phyloP scores from a whole-genome alignment of 2,797 vertebrate genomes.

The Arnoldichthys spilopterus region DNA sequence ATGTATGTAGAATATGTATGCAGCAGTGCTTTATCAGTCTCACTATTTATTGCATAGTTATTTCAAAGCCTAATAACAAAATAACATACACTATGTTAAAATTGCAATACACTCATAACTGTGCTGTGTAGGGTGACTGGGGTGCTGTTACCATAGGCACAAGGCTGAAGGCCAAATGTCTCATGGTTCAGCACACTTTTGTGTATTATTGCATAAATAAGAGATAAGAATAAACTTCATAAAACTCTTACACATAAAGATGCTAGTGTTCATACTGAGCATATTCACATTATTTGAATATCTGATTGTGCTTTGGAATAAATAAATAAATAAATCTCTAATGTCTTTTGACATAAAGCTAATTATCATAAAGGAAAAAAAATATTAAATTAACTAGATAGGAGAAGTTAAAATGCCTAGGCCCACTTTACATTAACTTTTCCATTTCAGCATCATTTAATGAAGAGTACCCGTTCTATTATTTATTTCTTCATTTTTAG shows the following conservation, averaged over 20 bases:
- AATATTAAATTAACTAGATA: slow-evolving; percentile 32
- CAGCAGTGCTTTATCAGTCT: no score
- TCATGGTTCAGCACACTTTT: no score
- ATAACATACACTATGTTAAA: no score
- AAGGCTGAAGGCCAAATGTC: no score
- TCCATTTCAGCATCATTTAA: slow-evolving; percentile 40
- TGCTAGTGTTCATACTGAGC: not conserved
- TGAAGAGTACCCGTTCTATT: slow-evolving; percentile 33
- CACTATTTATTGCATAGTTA: no score
- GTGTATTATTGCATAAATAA: no score
- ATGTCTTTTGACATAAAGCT: slow-evolving; percentile 24
- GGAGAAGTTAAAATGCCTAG: slow-evolving; percentile 33
- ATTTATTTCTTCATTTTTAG: slow-evolving; percentile 38
- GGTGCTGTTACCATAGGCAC: no score
- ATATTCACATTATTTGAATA: not conserved
- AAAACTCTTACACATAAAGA: not conserved
- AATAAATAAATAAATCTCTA: not conserved
- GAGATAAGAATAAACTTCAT: no score
- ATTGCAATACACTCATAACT: no score
- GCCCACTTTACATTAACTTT: slow-evolving; percentile 45
- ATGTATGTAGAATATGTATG: no score
- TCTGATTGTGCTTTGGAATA: not conserved
- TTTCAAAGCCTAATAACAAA: no score
- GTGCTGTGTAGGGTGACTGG: no score
- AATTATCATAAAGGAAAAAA: slow-evolving; percentile 46